phyloP scores from a whole-genome alignment of 1,140 invertebrate species.

The Drosophila miranda region DNA sequence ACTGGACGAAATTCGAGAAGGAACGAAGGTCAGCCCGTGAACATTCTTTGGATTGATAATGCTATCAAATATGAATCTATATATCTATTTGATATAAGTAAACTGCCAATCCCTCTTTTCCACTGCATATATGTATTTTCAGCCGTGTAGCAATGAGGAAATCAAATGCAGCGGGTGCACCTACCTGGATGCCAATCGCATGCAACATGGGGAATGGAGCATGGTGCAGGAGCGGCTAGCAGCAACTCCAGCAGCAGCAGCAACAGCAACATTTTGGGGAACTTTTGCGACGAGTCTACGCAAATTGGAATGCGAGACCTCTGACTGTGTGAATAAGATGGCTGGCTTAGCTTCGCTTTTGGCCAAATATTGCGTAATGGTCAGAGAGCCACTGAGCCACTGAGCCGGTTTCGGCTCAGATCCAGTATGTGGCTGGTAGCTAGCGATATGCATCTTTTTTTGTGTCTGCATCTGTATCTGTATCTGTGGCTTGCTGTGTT shows the following conservation, averaged over 20 bases:
- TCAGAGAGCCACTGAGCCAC: constrained; percentile 27
- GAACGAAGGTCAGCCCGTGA: background rate
- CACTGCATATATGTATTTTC: constrained; percentile 23
- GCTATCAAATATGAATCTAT: no score
- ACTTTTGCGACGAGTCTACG: constrained; percentile 58
- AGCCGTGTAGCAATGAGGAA: constrained; percentile 61
- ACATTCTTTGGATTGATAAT: no score
- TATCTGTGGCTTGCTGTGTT: constrained; percentile 20
- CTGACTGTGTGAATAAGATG: constrained; percentile 67
- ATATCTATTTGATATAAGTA: background rate
- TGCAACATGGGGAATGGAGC: constrained; percentile 1
- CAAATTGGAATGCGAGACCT: constrained; percentile 79
- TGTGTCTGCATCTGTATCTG: constrained; percentile 14
- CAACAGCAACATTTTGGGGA: constrained; percentile 1
- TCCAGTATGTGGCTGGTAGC: constrained; percentile 7
- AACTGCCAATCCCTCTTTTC: background rate
- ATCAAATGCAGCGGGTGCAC: constrained; percentile 58
- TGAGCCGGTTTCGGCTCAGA: constrained; percentile 56
- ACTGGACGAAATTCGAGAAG: constrained; percentile 23
- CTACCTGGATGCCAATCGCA: constrained; percentile 29
- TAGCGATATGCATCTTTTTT: constrained; percentile 4
- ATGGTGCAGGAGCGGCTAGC: constrained; percentile 36
- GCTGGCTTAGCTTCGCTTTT: constrained; percentile 52
- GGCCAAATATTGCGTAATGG: constrained; percentile 50
- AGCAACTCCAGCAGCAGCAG: constrained; percentile 20